phyloP scores from a whole-genome alignment of 2,888 invertebrate species.

The Agonopterix heracliana region DNA sequence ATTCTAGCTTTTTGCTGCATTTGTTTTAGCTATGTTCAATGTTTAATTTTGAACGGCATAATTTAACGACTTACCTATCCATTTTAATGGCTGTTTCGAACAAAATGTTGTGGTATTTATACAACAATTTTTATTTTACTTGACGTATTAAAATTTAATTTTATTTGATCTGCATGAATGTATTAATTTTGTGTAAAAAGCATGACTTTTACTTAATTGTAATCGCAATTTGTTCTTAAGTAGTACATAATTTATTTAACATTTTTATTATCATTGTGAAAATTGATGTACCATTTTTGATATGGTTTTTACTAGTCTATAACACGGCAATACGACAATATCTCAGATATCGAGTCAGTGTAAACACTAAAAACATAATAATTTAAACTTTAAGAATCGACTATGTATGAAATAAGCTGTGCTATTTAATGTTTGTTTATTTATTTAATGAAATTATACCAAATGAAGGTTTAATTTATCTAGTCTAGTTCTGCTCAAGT shows the following conservation, averaged over 20 bases:
- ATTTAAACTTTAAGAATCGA: neutral
- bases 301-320: constrained; percentile 24
- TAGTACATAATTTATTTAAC: neutral
- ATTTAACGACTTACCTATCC: too few relatives aligned
- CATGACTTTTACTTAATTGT: constrained; percentile 11
- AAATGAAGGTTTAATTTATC: constrained; percentile 45
- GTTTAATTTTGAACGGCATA: too few relatives aligned
- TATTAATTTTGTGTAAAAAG: constrained; percentile 18
- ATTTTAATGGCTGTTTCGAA: constrained; percentile 6
- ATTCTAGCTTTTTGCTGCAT: too few relatives aligned
- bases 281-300: constrained; percentile 9
- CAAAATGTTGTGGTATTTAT: constrained; percentile 2
- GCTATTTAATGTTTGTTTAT: neutral
- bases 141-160: constrained; percentile 14
- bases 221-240: neutral
- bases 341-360: constrained; percentile 5
- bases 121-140: constrained; percentile 3
- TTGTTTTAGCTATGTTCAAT: too few relatives aligned
- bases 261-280: neutral
- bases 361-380: constrained; percentile 2
- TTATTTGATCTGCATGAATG: constrained; percentile 19
- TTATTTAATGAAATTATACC: constrained; percentile 33
- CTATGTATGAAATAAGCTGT: neutral
- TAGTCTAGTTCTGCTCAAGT: constrained; percentile 54
- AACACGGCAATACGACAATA: constrained; percentile 15